Percentiles rank a stretch among this genome's conserved stretches.
Conservation (phyloP, 2,113 vertebrate genomes). For the Cettia cetti region DNA sequence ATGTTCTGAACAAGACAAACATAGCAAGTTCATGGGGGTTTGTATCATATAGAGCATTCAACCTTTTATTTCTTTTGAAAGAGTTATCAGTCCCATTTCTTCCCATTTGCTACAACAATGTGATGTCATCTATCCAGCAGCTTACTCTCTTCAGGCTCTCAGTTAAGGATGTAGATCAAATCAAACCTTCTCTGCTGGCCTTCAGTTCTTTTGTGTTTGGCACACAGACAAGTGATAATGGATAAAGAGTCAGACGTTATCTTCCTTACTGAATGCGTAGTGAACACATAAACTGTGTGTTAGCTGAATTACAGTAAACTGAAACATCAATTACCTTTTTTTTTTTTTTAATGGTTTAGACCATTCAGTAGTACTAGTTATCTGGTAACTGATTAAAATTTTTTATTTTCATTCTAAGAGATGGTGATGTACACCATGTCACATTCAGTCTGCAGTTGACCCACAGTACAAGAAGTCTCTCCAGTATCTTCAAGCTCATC, state of each 20-base stretch:
- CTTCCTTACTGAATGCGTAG: not conserved
- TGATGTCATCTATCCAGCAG: not conserved
- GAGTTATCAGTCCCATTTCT: not conserved
- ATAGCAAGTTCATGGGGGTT: accelerated
- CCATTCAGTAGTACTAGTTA: not conserved
- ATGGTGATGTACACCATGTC: not conserved
- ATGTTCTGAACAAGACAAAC: not conserved
- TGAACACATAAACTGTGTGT: not conserved
- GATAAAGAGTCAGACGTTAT: not conserved
- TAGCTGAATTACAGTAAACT: not conserved
- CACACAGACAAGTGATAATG: not conserved
- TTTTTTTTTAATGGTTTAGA: not conserved
- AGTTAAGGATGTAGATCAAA: not conserved
- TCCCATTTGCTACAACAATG: not conserved
- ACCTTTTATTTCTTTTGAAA: not conserved
- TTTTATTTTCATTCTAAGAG: not conserved
- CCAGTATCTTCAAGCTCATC: not conserved
- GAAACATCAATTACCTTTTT: not conserved
- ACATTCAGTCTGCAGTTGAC: not conserved
- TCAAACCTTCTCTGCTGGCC: not conserved
- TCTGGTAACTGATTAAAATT: not conserved
- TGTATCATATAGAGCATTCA: not conserved
- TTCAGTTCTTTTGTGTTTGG: not conserved
- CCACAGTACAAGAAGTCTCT: not conserved
- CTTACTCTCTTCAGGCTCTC: not conserved